Percentiles rank a stretch among this genome's conserved stretches.
phyloP scores from a whole-genome alignment of 1,140 invertebrate species.

The Phocides pigmalion region DNA sequence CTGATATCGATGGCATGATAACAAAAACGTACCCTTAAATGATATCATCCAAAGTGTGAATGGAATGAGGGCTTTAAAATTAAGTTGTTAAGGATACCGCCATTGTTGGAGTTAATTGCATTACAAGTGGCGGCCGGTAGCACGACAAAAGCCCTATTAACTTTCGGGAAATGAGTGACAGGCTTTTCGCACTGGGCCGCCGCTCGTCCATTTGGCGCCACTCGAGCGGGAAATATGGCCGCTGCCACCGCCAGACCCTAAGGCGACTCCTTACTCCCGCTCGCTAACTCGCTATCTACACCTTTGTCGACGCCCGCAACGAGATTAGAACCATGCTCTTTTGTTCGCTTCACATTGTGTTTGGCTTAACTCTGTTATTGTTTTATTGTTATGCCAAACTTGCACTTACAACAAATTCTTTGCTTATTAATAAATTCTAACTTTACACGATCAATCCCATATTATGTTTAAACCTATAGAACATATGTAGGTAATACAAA shows the following conservation, averaged over 20 bases:
- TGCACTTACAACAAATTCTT: neutral
- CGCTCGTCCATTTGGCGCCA: conserved; percentile 53
- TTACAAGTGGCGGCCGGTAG: conserved; percentile 74
- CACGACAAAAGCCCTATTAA: conserved; percentile 79
- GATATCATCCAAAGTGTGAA: conserved; percentile 29
- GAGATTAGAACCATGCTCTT: conserved; percentile 69
- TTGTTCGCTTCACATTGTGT: conserved; percentile 64
- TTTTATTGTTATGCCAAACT: conserved; percentile 33
- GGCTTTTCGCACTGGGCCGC: conserved; percentile 63
- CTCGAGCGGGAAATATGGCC: conserved; percentile 75
- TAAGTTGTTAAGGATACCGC: conserved; percentile 74
- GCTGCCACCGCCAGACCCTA: conserved; percentile 68
- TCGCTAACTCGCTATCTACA: conserved; percentile 40
- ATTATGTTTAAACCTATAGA: too few species aligned
- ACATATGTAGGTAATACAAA: too few species aligned
- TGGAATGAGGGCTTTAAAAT: conserved; percentile 58
- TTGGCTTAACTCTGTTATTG: conserved; percentile 68
- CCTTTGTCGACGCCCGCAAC: conserved; percentile 61
- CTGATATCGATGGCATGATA: neutral
- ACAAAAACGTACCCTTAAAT: conserved; percentile 21
- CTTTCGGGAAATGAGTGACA: conserved; percentile 71
- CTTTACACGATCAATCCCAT: too few species aligned
- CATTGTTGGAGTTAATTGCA: conserved; percentile 80
- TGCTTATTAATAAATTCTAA: too few species aligned
- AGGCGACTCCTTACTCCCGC: conserved; percentile 54